Evolutionary conservation across 2,888 invertebrate species (phyloP).

Genomic region (Nezara viridula): DNA sequence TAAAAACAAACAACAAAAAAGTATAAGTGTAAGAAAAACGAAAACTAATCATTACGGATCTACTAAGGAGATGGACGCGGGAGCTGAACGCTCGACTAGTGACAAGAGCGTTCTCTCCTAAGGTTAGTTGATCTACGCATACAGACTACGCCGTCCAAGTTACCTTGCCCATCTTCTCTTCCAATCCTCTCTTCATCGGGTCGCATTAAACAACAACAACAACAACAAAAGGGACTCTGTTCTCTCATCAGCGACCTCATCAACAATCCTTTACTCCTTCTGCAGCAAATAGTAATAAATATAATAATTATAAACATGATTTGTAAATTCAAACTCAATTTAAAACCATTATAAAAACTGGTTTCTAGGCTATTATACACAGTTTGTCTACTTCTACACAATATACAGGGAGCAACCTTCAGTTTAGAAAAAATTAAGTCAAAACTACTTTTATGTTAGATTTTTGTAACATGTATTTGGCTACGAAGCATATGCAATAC

Average conservation of each 20-base stretch:
- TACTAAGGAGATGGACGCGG: conserved; percentile 34
- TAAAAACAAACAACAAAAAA: conserved; percentile 39
- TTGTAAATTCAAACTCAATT: background rate
- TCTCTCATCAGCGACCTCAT: conserved; percentile 35
- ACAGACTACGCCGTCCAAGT: conserved; percentile 44
- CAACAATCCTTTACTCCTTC: conserved; percentile 35
- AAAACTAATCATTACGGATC: conserved; percentile 33
- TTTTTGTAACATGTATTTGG: background rate
- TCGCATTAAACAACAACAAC: conserved; percentile 32
- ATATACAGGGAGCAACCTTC: conserved; percentile 35
- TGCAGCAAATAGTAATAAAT: conserved; percentile 43
- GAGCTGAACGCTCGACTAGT: conserved; percentile 7
- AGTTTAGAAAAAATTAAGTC: background rate
- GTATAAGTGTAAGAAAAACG: conserved; percentile 21
- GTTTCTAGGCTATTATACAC: conserved; percentile 34
- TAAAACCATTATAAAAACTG: conserved; percentile 30
- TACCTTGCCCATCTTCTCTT: conserved; percentile 22
- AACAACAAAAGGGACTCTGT: conserved; percentile 40
- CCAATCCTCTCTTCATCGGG: background rate
- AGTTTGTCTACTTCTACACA: conserved; percentile 46
- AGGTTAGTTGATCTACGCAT: conserved; percentile 38
- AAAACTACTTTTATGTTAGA: conserved; percentile 4
- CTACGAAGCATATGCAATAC: conserved; percentile 38
- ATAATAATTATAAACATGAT: conserved; percentile 15
- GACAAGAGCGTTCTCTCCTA: conserved; percentile 3